Percentiles rank a stretch among this genome's conserved stretches.
Evolutionary conservation across 2,113 vertebrate species (phyloP).

Genomic region (Paramormyrops kingsleyae): DNA sequence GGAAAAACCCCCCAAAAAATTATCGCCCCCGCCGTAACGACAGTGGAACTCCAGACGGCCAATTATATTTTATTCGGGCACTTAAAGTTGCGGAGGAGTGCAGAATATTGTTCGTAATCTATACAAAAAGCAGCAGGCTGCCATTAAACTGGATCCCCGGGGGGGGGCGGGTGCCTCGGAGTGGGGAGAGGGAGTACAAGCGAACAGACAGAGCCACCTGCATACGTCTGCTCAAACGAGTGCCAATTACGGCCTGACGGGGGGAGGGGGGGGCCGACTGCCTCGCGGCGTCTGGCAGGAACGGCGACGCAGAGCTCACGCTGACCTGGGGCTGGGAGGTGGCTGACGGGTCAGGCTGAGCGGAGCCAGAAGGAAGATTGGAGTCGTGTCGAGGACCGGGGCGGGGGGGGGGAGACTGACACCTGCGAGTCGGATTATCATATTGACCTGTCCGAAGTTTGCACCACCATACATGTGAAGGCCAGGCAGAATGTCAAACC

Average conservation of each 20-base stretch:
- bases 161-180: conserved; percentile 49
- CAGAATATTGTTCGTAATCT: conserved; percentile 65
- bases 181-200: conserved; percentile 45
- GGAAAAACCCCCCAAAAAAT: conserved; percentile 37
- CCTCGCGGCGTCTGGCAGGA: conserved; percentile 57
- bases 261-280: conserved; percentile 44
- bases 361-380: conserved; percentile 47
- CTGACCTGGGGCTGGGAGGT: conserved; percentile 30
- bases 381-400: conserved; percentile 32
- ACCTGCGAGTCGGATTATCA: conserved; percentile 29
- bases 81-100: conserved; percentile 63
- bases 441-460: conserved; percentile 48
- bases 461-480: not conserved
- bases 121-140: conserved; percentile 53
- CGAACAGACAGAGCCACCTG: conserved; percentile 55
- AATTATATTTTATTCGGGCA: conserved; percentile 70
- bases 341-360: conserved; percentile 56
- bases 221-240: conserved; percentile 54
- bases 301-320: conserved; percentile 37
- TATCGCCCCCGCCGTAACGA: conserved; percentile 45
- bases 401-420: conserved; percentile 8
- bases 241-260: conserved; percentile 65
- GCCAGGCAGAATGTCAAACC: conserved; percentile 39
- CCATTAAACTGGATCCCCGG: conserved; percentile 58
- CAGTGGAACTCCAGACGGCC: conserved; percentile 60